Base-by-base conservation (phyloP, 2,113 vertebrate species). In the Solea senegalensis region DNA sequence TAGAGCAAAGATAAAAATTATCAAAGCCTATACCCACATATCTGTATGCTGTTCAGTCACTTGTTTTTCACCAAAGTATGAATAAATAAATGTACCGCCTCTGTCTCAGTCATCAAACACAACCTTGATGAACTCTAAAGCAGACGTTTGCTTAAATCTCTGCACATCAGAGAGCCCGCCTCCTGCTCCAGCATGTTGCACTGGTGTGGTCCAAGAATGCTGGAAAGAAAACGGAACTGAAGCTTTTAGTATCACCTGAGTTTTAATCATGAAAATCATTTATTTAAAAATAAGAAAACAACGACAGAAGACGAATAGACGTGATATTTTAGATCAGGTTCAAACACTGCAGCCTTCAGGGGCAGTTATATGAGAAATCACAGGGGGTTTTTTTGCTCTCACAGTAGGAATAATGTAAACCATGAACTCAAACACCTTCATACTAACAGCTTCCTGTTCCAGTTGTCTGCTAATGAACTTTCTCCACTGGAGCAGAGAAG, bases 391-490 rank as follows among this genome's bases (percentile, higher is more conserved):
- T 69, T 46, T 44, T 16, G 14, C 44, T 51, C 50, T 39, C 60
- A 40, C 27, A 52, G 10, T 2, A n/a, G 41, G 15, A 62, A 26
- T n/a, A 34, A 28, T 39, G 28, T 39, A 50, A 26, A 61, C 43
- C 28, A 28, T 16, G 7, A 52, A 34, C 16, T 11, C 9, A 16
- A 44, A 53, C 57, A 59, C 54, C 28, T 76, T 58, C 27, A 21
- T 4, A 51, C 9, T 4, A 14, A 12, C 71, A 55, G 28, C 44
- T 39, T 50, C 13, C 34, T n/a, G 16, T 21, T 64, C 9, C 8
- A 40, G 46, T 27, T 60, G 27, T n/a, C 57, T 2, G 15, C 2
- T 57, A 57, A 67, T 73, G 39, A 68, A 62, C 8, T 34, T 53
- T 26, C 41, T 41, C 66, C 15, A 57, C 9, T 2, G 34, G 15